Percentiles rank a stretch among this genome's conserved stretches.
phyloP scores from a whole-genome alignment of 2,113 vertebrate genomes.

The Vulpes lagopus region DNA sequence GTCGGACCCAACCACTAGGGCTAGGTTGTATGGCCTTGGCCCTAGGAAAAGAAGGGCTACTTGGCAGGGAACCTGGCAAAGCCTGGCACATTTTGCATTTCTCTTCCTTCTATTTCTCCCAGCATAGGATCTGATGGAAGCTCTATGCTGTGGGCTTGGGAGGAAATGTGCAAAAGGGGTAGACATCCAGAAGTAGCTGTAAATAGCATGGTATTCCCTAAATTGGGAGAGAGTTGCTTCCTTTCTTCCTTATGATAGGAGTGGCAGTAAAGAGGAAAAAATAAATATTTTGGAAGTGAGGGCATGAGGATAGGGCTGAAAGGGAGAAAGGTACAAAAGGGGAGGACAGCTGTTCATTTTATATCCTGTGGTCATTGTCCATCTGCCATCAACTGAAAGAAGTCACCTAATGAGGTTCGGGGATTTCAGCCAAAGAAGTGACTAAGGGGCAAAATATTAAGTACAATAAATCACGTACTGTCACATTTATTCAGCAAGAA shows the following conservation, averaged over 20 bases:
- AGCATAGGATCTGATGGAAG: background rate
- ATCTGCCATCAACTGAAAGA: conserved; percentile 68
- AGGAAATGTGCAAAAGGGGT: background rate
- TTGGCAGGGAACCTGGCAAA: conserved; percentile 52
- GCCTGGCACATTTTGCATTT: background rate
- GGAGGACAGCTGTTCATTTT: conserved; percentile 73
- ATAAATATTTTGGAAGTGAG: conserved; percentile 54
- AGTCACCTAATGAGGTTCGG: conserved; percentile 59
- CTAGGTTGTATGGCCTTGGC: background rate
- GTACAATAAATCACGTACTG: conserved; percentile 61
- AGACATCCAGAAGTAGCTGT: background rate
- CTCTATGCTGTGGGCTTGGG: background rate
- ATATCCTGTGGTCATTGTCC: conserved; percentile 77
- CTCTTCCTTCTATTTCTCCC: background rate
- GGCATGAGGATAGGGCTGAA: background rate
- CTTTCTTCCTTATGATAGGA: background rate
- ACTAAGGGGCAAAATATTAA: conserved; percentile 62
- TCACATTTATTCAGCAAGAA: conserved; percentile 51
- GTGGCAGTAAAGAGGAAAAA: background rate
- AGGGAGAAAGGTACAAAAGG: conserved; percentile 29
- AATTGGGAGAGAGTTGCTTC: background rate
- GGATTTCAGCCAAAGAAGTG: conserved; percentile 65
- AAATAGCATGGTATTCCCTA: background rate
- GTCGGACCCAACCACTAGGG: background rate
- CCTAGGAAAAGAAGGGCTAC: background rate